Base-by-base conservation (phyloP, 2,113 vertebrate genomes). In the Macquaria australasica region DNA sequence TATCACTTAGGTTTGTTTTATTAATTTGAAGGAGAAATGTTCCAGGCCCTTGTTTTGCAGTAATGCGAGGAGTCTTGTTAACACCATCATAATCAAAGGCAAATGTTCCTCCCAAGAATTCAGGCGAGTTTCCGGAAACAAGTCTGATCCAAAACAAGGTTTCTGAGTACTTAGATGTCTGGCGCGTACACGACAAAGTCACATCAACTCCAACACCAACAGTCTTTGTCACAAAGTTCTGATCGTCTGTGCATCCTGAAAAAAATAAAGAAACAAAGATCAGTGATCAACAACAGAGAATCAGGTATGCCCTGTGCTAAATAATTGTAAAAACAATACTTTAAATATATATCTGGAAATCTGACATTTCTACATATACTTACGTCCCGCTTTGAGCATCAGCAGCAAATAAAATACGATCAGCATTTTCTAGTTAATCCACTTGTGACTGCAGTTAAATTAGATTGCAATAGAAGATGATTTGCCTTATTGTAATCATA, bases 21-120 rank as follows among this genome's bases (percentile, higher is more conserved):
- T 28, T 53, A 34, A 93, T 81, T 28, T 75, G 37, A n/a, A 92
- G 74, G 7, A 76, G 14, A 88, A 93, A 94, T 1, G 20, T 51
- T 70, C 66, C 81, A 55, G 45, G 28, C 4, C 20, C 70, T 81
- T 87, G 79, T 63, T 90, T 82, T 55, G 78, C 9, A 68, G 53
- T 81, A 50, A 89, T 18, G 2, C 15, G 81, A 77, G 58, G 2
- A 7, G 0, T 74, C 6, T 12, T 18, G 0, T 45, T 48, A 25
- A 69, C 18, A 3, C 0, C 23, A 0, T 21, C 0, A 66, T 6
- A 58, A 45, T 81, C 41, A 56, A 31, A 85, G 78, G 25, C 0
- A 41, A 15, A 23, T 59, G 73, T 76, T 87, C 51, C 69, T 79
- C 73, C 87, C 7, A 93, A 0, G 9, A 86, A 0, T 71, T 88